Percentiles rank a stretch among this genome's conserved stretches.
Evolutionary conservation across 2,888 invertebrate species (phyloP).

Genomic region (Galeopsomyia nigrocyanea): DNA sequence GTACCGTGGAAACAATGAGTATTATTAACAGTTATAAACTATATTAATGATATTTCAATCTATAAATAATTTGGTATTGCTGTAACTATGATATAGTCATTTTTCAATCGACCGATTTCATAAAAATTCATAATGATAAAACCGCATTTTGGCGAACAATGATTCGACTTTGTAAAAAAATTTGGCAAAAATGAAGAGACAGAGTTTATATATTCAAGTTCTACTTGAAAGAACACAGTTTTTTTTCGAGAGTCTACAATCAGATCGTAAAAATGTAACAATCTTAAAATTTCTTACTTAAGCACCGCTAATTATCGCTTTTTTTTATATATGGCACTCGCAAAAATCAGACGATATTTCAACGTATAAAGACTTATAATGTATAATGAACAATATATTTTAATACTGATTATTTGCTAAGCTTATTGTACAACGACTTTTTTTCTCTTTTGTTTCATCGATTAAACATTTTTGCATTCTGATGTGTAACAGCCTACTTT

Average conservation of each 20-base stretch:
- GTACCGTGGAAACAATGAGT: conserved; percentile 13
- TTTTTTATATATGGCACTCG: conserved; percentile 39
- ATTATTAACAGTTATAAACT: conserved; percentile 17
- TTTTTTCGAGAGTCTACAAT: conserved; percentile 21
- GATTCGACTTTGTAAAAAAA: conserved; percentile 8
- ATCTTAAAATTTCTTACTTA: conserved; percentile 23
- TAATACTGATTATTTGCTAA: conserved; percentile 44
- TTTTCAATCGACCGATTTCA: conserved; percentile 11
- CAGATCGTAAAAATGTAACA: conserved; percentile 25
- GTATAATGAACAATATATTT: conserved; percentile 35
- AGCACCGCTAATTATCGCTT: neutral
- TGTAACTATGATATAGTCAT: too few relatives aligned
- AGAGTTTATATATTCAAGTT: conserved; percentile 22
- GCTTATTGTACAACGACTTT: conserved; percentile 33
- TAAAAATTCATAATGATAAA: conserved; percentile 13
- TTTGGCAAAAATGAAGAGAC: conserved; percentile 43
- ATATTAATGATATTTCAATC: conserved; percentile 3
- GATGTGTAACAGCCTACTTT: conserved; percentile 8
- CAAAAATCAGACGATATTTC: conserved; percentile 39
- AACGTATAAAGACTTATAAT: conserved; percentile 36
- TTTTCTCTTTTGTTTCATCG: conserved; percentile 6
- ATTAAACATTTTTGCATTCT: conserved; percentile 20
- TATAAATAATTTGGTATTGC: too few relatives aligned
- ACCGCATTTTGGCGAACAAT: conserved; percentile 2
- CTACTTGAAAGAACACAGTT: conserved; percentile 15